phyloP scores from a whole-genome alignment of 2,888 invertebrate species.

The Strigamia transsilvanica region DNA sequence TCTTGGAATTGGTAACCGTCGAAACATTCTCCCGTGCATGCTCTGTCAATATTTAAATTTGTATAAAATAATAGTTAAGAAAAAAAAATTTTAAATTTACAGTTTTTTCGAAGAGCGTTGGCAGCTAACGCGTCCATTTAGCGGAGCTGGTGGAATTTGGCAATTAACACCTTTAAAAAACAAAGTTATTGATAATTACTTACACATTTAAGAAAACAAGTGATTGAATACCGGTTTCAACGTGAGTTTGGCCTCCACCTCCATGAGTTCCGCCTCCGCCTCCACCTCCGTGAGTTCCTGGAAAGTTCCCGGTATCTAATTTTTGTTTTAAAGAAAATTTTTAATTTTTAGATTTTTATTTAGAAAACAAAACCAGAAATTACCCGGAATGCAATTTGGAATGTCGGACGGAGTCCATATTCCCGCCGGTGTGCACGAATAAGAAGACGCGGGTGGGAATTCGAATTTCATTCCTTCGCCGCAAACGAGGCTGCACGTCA shows the following conservation, averaged over 20 bases:
- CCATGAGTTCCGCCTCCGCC: not conserved
- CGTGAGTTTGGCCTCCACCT: not conserved
- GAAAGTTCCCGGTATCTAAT: too few species aligned
- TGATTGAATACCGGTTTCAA: not conserved
- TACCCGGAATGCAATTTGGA: not conserved
- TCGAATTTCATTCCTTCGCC: slow-evolving; percentile 73
- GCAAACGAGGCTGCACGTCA: slow-evolving; percentile 74
- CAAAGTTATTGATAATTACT: too few species aligned
- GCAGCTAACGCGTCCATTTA: not conserved
- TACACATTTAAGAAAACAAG: too few species aligned
- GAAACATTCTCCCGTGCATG: slow-evolving; percentile 53
- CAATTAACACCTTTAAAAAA: not conserved
- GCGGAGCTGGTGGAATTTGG: not conserved
- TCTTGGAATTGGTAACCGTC: slow-evolving; percentile 58
- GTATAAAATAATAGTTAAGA: not conserved
- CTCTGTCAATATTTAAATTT: not conserved
- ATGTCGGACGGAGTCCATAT: slow-evolving; percentile 64
- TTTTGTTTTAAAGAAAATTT: not conserved
- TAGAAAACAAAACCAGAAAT: not conserved
- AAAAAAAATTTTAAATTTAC: not conserved
- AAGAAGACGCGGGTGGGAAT: slow-evolving; percentile 70
- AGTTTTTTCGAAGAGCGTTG: not conserved
- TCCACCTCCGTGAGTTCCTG: not conserved
- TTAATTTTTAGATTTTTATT: not conserved
- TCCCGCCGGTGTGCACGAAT: slow-evolving; percentile 76